Base-by-base conservation (phyloP, 2,888 invertebrate genomes). In the Drosophila koepferae region DNA sequence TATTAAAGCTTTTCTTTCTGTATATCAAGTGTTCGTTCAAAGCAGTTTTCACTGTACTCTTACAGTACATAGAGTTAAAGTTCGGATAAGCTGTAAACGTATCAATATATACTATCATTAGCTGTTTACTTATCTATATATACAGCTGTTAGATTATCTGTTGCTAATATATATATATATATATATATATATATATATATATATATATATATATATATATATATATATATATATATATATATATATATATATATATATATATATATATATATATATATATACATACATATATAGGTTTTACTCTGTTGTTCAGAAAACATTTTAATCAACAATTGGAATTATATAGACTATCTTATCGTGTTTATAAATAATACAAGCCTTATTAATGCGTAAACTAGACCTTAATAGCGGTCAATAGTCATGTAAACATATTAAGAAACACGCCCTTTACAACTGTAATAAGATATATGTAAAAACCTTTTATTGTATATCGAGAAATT, bases 261-360 rank as follows among this genome's bases (percentile, higher is more conserved):
- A 40, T 36, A 40, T 55, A 44, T 16, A 44, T n/a, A 44, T 38
- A 8, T 43, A 59, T 49, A 46, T 34, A 44, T 51, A 46, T 34
- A 46, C n/a, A n/a, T n/a, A n/a, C n/a, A n/a, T n/a, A n/a, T n/a
- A n/a, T n/a, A n/a, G n/a, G n/a, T n/a, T n/a, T 43, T 44, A 44
- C 59, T 20, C 18, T 40, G 18, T n/a, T 44, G 44, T 51, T 2
- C 18, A 53, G 51, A 41, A 5, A 9, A 31, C 36, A 1, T 28
- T 28, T 18, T 69, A 63, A 77, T 76, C 81, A 46, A 60, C 8
- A 43, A 70, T 38, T 56, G n/a, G 20, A 48, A 55, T 40, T n/a
- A 23, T 36, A 28, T 20, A 51, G 49, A n/a, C 14, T 59, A 74
- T 79, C 76, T 76, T 74, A 76, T 76, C 68, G 28, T 12, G 61